These are phyloP conservation scores for Phalanger gymnotis DNA, from an alignment of 2,797 vertebrate species.

Conservation along the genomic window DNA sequence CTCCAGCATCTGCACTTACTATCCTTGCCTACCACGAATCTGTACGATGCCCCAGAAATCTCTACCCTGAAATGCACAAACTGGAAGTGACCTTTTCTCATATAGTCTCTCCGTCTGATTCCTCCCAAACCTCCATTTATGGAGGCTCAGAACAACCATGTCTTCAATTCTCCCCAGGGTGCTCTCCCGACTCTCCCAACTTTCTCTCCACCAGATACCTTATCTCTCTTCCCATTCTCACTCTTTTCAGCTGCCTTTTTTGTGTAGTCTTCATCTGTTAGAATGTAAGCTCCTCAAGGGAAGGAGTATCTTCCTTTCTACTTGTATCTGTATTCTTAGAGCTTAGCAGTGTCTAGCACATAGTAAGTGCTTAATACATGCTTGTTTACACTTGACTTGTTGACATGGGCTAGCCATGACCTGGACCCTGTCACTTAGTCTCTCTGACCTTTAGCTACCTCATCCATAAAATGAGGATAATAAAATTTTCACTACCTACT, in stretches of 20 bases:
- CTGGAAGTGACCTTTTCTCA: not conserved
- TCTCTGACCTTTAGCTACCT: not conserved
- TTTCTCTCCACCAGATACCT: not conserved
- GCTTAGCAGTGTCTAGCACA: not conserved
- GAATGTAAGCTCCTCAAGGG: not conserved
- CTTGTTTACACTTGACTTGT: not conserved
- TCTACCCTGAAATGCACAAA: not conserved
- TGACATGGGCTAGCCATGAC: not conserved
- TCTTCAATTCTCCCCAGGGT: not conserved
- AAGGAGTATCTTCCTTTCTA: not conserved
- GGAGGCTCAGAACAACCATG: not conserved
- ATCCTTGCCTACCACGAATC: not conserved
- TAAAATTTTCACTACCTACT: not conserved
- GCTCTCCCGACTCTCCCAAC: not conserved
- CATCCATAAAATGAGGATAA: not conserved
- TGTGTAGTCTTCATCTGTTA: not conserved
- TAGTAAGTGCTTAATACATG: not conserved
- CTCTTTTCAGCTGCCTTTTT: not conserved
- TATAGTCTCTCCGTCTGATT: not conserved
- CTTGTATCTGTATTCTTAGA: not conserved
- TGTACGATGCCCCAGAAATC: not conserved
- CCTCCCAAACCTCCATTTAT: not conserved
- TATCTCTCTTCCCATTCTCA: not conserved
- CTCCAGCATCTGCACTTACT: not conserved
- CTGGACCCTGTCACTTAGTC: not conserved